Evolutionary conservation across 2,888 invertebrate genomes (phyloP), one percentile per base, ranked within the genome.

Genomic region (Griposia aprilina): DNA sequence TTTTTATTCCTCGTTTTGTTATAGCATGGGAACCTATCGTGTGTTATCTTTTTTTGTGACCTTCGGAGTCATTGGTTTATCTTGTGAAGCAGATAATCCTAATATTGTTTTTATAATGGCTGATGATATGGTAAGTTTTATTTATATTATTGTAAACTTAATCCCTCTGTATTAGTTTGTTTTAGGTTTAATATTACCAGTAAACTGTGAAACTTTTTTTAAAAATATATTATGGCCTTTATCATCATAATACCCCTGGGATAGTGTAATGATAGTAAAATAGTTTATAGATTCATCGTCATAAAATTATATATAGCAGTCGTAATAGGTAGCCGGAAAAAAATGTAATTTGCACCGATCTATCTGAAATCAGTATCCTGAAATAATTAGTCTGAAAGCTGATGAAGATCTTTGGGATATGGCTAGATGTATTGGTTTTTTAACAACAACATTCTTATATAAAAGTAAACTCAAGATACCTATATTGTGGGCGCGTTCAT

Each of bases 101-200:
- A 97, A 98, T 94, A 98, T 98, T 80, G 97, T 98, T 74, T 96
- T 98, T 65, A 98, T 98, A 83, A 94, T 98, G 82, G 98, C 98
- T 20, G 98, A 98, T 97, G 98, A 98, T 94, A 95, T 98, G 97
- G 98, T 98, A 96, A 97, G 97, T 71, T 45, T 0, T 63, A 41
- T 15, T 60, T 41, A 6, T 55, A 30, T 60, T 62, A 23, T 82
- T 77, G 20, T 63, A 8, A 20, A n/a, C 8, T 66, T 30, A n/a
- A 57, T 41, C 7, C 0, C 1, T 26, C 8, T 57, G 23, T 26
- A 62, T 6, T 30, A 30, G 41, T n/a, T 62, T 30, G 8, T 52
- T 52, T 52, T 62, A 20, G 20, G 5, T 10, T 17, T n/a, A 17
- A 23, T 36, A 20, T 57, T 10, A 36, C 20, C 5, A 26, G 3